Evolutionary conservation across 2,888 invertebrate genomes (phyloP).

Genomic region (Strigamia maritima): DNA sequence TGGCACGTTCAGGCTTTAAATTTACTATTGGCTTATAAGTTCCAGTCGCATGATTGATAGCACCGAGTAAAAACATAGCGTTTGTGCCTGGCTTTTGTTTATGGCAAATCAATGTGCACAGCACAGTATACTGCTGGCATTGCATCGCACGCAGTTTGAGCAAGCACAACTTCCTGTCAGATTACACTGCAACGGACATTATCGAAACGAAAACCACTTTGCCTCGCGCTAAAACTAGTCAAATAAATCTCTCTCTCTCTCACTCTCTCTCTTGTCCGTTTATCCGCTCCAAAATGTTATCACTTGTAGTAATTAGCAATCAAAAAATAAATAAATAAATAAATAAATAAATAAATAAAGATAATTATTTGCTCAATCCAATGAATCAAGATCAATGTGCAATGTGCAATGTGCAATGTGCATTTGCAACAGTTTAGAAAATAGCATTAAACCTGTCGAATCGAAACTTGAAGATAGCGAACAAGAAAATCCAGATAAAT

Average conservation of each 20-base stretch:
- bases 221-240: not conserved
- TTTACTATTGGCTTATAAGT: slow-evolving; percentile 28
- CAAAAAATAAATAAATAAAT: no score
- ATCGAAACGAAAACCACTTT: slow-evolving; percentile 24
- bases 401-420: no score
- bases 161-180: slow-evolving; percentile 27
- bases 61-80: slow-evolving; percentile 19
- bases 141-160: slow-evolving; percentile 31
- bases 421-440: no score
- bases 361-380: no score
- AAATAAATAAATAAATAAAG: no score
- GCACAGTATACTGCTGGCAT: not conserved
- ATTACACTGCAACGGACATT: slow-evolving; percentile 25
- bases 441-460: no score
- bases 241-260: not conserved
- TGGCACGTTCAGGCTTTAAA: slow-evolving; percentile 21
- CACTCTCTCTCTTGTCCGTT: not conserved
- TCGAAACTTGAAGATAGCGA: no score
- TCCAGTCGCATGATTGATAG: slow-evolving; percentile 34
- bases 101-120: slow-evolving; percentile 21
- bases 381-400: no score
- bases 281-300: not conserved
- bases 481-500: no score
- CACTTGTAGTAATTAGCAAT: not conserved
- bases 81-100: slow-evolving; percentile 32